These are phyloP conservation scores for Centruroides sculpturatus DNA, from an alignment of 1,140 invertebrate genomes.

Conservation along the genomic window DNA sequence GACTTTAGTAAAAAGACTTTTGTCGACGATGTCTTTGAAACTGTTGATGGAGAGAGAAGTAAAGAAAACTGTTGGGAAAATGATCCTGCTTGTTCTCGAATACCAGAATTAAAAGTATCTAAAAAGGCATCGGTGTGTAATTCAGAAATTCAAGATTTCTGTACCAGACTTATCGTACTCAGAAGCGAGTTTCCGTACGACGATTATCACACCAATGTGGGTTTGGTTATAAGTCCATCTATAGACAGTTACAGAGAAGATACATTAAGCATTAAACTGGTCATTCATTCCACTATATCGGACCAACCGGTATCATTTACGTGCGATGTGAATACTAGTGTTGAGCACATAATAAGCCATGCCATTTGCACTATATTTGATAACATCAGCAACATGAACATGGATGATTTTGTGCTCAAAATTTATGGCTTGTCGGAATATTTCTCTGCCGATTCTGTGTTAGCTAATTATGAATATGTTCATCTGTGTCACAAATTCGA, in stretches of 20 bases:
- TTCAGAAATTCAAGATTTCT: constrained; percentile 55
- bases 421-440: constrained; percentile 71
- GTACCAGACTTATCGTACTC: constrained; percentile 57
- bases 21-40: not conserved
- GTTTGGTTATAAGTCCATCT: constrained; percentile 59
- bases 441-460: constrained; percentile 42
- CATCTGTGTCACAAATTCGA: constrained; percentile 88
- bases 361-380: constrained; percentile 44
- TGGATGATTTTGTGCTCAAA: constrained; percentile 33
- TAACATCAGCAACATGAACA: constrained; percentile 11
- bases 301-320: constrained; percentile 62
- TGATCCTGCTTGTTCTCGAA: constrained; percentile 12
- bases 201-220: constrained; percentile 33
- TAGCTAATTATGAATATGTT: constrained; percentile 84
- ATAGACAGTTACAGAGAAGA: constrained; percentile 57
- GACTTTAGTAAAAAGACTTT: not conserved
- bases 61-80: constrained; percentile 50
- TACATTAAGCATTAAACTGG: constrained; percentile 68
- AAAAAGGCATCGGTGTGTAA: constrained; percentile 38
- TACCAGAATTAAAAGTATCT: constrained; percentile 42
- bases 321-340: constrained; percentile 67
- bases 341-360: constrained; percentile 74
- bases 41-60: constrained; percentile 10
- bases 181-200: constrained; percentile 46
- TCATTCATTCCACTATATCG: constrained; percentile 50